Base-by-base conservation (phyloP, 2,113 vertebrate species). In the Equus quagga region DNA sequence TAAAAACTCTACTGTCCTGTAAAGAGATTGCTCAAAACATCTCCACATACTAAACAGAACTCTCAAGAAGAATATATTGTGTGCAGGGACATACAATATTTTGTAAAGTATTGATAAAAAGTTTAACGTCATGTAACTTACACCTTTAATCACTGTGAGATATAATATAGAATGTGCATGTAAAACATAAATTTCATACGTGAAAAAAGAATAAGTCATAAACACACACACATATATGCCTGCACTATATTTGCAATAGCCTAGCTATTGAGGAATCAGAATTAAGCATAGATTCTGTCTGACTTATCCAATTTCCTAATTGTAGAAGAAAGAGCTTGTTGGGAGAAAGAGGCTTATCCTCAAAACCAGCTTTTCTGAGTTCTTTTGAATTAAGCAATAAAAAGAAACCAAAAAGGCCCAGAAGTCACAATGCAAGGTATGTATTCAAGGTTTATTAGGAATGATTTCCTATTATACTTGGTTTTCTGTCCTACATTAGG, bases 301-400 rank as follows among this genome's bases (percentile, higher is more conserved):
- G 24, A 65, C 2, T 21, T 82, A 36, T 18, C 41, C 6, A 88
- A 5, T 82, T 92, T 95, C 69, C 82, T 97, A 80, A 67, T 72
- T 92, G 7, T 8, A 36, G 17, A 95, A 36, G 54, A 84, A 91
- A 86, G 90, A 82, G 15, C 46, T 93, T 85, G 31, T 92, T 92
- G 24, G 46, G 49, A 97, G 19, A 96, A 85, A 90, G 41, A 91
- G 18, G 31, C 15, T 85, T 91, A 70, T 84, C 26, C 24, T 69
- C 8, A 81, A 96, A 89, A 60, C 24, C 17, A 79, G 41, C 12
- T 93, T 97, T 94, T 82, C 49, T 89, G 44, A 89, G 92, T 2
- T 44, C 15, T 70, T 92, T 51, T 41, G 13, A 70, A 14, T 60
- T 85, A 24, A 91, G 17, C 23, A 49, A 64, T 65, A 93, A 92